Conservation (phyloP, 2,797 vertebrate species). For the Picus viridis region DNA sequence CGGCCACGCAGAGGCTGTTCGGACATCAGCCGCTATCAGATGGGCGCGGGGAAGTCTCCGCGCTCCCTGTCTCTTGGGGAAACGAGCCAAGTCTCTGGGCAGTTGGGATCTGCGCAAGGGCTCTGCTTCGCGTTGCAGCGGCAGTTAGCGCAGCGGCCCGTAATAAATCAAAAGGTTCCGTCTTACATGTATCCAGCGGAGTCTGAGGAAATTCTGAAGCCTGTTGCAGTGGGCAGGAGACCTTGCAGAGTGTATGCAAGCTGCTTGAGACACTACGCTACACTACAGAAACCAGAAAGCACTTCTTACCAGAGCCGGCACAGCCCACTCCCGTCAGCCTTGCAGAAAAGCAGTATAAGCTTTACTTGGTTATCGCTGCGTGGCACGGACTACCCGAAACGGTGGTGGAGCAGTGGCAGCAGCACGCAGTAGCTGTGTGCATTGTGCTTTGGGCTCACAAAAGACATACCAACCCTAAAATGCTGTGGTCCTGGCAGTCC, state of each 20-base stretch:
- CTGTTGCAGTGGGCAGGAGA: background rate
- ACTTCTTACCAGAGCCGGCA: accelerated
- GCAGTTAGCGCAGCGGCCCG: background rate
- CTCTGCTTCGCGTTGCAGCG: too few relatives aligned
- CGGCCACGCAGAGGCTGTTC: background rate
- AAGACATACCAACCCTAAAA: background rate
- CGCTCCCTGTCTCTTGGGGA: background rate
- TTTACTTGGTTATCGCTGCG: accelerated
- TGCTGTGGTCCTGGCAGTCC: background rate
- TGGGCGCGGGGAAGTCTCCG: background rate
- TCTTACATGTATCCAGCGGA: too few relatives aligned
- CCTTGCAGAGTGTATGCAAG: accelerated
- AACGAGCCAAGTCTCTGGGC: background rate
- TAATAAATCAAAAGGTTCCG: too few relatives aligned
- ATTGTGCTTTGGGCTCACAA: background rate
- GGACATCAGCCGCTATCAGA: background rate
- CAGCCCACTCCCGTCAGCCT: background rate
- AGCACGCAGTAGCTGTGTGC: background rate
- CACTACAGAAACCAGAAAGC: accelerated
- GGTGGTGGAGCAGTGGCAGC: background rate
- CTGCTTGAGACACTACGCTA: background rate
- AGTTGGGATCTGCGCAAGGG: background rate
- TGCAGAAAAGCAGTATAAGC: background rate
- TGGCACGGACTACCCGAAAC: background rate
- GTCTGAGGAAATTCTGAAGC: accelerated